phyloP scores from a whole-genome alignment of 2,113 vertebrate genomes.

The Equus przewalskii region DNA sequence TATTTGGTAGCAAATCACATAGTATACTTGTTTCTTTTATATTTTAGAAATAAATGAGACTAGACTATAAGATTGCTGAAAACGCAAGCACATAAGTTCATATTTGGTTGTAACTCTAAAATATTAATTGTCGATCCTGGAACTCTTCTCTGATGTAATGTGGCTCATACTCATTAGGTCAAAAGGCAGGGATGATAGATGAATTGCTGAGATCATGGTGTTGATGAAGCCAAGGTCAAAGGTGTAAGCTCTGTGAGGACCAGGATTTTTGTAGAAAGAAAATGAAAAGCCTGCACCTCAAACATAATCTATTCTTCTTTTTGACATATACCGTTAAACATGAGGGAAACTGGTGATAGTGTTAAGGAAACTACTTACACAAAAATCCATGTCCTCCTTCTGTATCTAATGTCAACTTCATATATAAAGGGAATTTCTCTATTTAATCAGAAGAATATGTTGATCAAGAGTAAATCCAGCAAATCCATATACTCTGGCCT shows the following conservation, averaged over 20 bases:
- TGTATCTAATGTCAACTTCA: not conserved
- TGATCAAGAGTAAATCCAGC: not conserved
- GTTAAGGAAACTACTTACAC: not conserved
- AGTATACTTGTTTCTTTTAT: not conserved
- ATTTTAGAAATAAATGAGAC: constrained; percentile 45
- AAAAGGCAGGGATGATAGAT: constrained; percentile 41
- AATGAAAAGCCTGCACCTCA: constrained; percentile 20
- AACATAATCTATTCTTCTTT: not conserved
- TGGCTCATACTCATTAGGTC: not conserved
- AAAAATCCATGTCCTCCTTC: not conserved
- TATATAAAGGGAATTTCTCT: not conserved
- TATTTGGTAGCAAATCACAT: not conserved
- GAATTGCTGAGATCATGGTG: constrained; percentile 54
- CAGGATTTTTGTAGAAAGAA: constrained; percentile 17
- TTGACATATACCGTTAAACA: not conserved
- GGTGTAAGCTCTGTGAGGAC: not conserved
- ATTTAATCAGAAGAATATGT: not conserved
- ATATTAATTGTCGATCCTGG: constrained; percentile 40
- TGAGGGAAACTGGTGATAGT: not conserved
- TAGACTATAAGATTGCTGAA: not conserved
- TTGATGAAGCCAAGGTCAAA: constrained; percentile 45
- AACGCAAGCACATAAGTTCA: not conserved
- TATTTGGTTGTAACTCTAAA: constrained; percentile 29
- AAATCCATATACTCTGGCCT: not conserved
- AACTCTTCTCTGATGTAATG: constrained; percentile 65